A percentile compares a stretch with the other conserved stretches of the same genome.
These are phyloP conservation scores for Erythrolamprus reginae DNA, from an alignment of 2,113 vertebrate species.

Conservation along the genomic window DNA sequence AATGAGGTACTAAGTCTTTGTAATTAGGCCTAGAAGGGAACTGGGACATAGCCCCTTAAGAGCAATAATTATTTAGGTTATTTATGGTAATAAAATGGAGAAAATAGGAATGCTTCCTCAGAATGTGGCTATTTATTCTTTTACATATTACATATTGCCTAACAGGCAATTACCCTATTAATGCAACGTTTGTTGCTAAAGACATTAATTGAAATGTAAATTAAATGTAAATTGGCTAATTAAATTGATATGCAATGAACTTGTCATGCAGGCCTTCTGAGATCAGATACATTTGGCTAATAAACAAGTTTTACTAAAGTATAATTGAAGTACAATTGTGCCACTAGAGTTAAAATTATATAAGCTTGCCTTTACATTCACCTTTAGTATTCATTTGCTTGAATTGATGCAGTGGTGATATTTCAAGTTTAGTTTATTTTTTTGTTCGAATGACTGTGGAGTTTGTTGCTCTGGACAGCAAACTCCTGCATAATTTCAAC, in stretches of 20 bases:
- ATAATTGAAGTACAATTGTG: conserved; percentile 58
- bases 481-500: neutral
- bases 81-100: conserved; percentile 83
- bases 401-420: neutral
- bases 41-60: conserved; percentile 72
- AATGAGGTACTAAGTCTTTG: conserved; percentile 85
- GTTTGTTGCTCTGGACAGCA: neutral
- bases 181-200: conserved; percentile 75
- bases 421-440: conserved; percentile 5
- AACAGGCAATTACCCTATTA: conserved; percentile 83
- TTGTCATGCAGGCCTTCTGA: conserved; percentile 71
- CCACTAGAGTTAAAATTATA: conserved; percentile 55
- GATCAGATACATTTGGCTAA: conserved; percentile 75
- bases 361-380: conserved; percentile 24
- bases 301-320: conserved; percentile 65
- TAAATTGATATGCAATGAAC: conserved; percentile 82
- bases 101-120: conserved; percentile 79
- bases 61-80: conserved; percentile 84
- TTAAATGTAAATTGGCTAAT: conserved; percentile 84
- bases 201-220: conserved; percentile 86
- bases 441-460: neutral
- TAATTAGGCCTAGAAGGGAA: conserved; percentile 84
- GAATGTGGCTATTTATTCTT: conserved; percentile 78
- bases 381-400: conserved; percentile 27
- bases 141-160: conserved; percentile 80